Base-by-base conservation (phyloP, 2,797 vertebrate genomes). In the Pteropus rufus region DNA sequence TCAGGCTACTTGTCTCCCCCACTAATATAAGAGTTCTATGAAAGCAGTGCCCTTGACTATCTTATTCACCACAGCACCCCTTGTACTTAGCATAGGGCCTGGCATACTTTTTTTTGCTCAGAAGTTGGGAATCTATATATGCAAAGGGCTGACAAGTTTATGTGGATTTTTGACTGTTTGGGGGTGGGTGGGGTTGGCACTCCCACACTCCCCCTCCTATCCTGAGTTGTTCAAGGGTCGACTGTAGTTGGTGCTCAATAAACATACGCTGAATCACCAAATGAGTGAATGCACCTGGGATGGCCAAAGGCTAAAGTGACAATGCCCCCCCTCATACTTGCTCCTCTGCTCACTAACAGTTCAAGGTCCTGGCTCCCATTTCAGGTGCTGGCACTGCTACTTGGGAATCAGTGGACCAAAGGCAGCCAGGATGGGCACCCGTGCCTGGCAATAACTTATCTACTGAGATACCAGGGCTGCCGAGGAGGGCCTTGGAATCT, bases 291-390 rank as follows among this genome's bases (percentile, higher is more conserved):
- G 19, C 3, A 77, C 15, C 16, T 44, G 29, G 36, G n/a, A 95
- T 8, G 67, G 82, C 24, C 92, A 91, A 73, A 75, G n/a, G 76
- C n/a, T 83, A 75, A 80, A 88, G 24, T 23, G 56, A 73, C 69
- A 86, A 80, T 31, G 65, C 18, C n/a, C 73, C 29, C n/a, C 73
- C 29, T 58, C 19, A 93, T 14, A 80, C 34, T 89, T 49, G 77
- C 6, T 62, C 36, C 67, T 89, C 21, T 83, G 49, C 29, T 60
- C 31, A 90, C 46, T 76, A 26, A 90, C 75, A 80, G 82, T 80
- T 96, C 81, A 92, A 96, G 88, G 67, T n/a, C 64, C 67, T 93
- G 80, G 69, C 56, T 95, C 58, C 69, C 70, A 81, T 41, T 67
- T 75, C 46, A 75, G 80, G 65, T 72, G 26, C n/a, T 82, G 85